Conservation (phyloP, 1,140 invertebrate species). For the Zaprionus vittiger region DNA sequence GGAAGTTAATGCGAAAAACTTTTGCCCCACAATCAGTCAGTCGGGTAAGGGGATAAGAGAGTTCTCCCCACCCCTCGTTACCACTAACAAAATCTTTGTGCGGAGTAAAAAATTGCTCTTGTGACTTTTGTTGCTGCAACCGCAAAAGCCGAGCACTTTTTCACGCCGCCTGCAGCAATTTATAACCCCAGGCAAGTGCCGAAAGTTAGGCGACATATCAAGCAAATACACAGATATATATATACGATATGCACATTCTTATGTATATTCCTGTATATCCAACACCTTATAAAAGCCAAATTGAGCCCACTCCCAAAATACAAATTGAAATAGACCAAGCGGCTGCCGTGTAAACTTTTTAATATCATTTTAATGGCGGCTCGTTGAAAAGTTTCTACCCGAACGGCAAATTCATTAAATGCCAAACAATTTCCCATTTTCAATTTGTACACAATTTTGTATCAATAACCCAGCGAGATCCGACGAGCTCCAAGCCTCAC, state of each 20-base stretch:
- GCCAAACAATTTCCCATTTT: constrained; percentile 65
- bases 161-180: constrained; percentile 74
- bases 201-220: constrained; percentile 53
- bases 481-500: neutral
- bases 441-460: constrained; percentile 74
- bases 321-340: constrained; percentile 48
- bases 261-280: neutral
- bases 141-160: constrained; percentile 73
- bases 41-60: neutral
- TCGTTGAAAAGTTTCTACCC: constrained; percentile 28
- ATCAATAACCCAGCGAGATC: constrained; percentile 54
- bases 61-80: neutral
- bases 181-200: constrained; percentile 73
- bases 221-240: neutral
- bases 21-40: constrained; percentile 78
- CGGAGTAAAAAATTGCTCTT: constrained; percentile 76
- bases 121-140: constrained; percentile 66
- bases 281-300: constrained; percentile 55
- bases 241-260: neutral
- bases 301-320: constrained; percentile 17
- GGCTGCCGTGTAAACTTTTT: constrained; percentile 65
- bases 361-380: constrained; percentile 74
- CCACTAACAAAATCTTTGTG: constrained; percentile 34
- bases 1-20: constrained; percentile 83
- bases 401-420: constrained; percentile 61